Evolutionary conservation across 2,888 invertebrate species (phyloP), one percentile per base, ranked within the genome.

Genomic region (Xanthostigma xanthostigma): DNA sequence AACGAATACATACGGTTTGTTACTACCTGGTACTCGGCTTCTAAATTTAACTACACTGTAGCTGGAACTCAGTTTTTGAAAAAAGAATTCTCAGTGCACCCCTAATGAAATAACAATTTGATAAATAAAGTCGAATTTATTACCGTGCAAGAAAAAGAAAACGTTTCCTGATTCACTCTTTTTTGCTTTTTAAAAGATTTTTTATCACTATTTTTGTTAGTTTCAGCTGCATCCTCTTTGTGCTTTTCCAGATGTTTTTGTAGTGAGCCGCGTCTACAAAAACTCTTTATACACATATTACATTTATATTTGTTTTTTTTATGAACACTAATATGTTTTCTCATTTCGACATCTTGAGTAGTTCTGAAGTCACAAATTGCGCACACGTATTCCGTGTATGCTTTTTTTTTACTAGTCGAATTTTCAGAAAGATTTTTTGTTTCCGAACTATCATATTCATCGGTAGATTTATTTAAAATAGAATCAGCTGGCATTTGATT

Each of bases 281-380:
- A 55, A 8, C 36, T 39, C 35, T 45, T 35, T 45, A 49, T 14
- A 42, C 56, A 56, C 27, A 49, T 46, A 3, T 50, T 46, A 45
- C 56, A 56, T 33, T 52, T 49, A 14, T 45, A 47, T 43, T 40
- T 40, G n/a, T 39, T 14, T 46, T 42, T 46, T 10, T 10, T 13
- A 36, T 49, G 46, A 12, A 35, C 14, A 8, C 10, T 33, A 38
- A 45, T 46, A 42, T 47, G 47, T 36, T 33, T 9, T 41, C 36
- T 41, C 47, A 47, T 47, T 42, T 47, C 47, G 9, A 37, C 9
- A 47, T 47, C 45, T 12, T 27, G 14, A 11, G 39, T 33, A 33
- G 49, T 49, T 41, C 40, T 41, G 36, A 36, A 49, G 11, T 37
- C 35, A 44, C 49, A 49, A 13, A 39, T 40, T 6, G 36, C 39